Base-by-base conservation (phyloP, 2,113 vertebrate genomes). In the Chaenogobius annularis region DNA sequence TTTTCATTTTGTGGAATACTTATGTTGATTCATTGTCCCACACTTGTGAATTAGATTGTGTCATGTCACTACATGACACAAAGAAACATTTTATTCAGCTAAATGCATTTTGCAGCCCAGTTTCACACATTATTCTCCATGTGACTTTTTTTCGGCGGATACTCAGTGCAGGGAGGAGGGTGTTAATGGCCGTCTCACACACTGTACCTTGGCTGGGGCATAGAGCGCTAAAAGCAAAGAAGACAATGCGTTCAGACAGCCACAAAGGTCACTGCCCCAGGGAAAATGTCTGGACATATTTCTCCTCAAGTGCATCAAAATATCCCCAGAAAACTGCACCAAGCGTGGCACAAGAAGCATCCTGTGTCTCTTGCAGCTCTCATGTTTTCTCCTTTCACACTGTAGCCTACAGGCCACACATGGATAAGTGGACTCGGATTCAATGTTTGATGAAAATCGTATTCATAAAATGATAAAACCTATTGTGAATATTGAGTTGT, bases 211-310 rank as follows among this genome's bases (percentile, higher is more conserved):
- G 1, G 40, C 48, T 71, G 56, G 70, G 52, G 46, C 17, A 54
- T 15, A 76, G 54, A 62, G 71, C 48, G 56, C 68, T 35, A 61
- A 75, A 81, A 76, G 54, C 48, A 55, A 65, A 47, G 69, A 61
- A 40, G 19, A 11, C 73, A 64, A 63, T 70, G 70, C 70, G 68
- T 50, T 22, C 35, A 44, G 68, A 67, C 68, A 81, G 79, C 82
- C 73, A 55, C 73, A 44, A 61, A 63, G 35, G 61, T 80, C 66
- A 44, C 69, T 59, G 70, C 80, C 74, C 48, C n/a, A 13, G 76
- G 54, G 52, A 47, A 65, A 43, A 64, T 12, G 62, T 50, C 40
- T 68, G 64, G 61, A 26, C 62, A 67, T 31, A 48, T 70, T 66
- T 44, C 62, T 52, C 50, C 68, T 46, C 43, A 68, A 37, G 23